Base-by-base conservation (phyloP, 2,888 invertebrate genomes). In the Helicoverpa assulta region DNA sequence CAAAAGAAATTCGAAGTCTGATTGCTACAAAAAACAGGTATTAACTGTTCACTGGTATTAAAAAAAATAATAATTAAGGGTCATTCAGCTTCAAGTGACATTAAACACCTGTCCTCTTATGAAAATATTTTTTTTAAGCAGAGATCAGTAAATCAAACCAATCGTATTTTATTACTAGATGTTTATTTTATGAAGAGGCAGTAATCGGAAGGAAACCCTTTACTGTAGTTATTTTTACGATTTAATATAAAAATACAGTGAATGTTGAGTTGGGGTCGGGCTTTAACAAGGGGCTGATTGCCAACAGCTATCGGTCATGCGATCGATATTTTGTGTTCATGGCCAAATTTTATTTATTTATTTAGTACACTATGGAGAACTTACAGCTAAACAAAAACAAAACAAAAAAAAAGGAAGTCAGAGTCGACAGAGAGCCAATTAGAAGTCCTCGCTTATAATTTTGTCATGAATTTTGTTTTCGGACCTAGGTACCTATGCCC, bases 321-420 rank as follows among this genome's bases (percentile, higher is more conserved):
- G 76, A 70, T 75, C 79, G 66, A 75, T 79, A 77, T 75, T 74
- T 73, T 64, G 73, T 79, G 81, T 69, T 73, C 73, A 65, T 55
- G 65, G 61, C 43, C 65, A 43, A 61, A 56, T 71, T 65, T 57
- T n/a, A n/a, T n/a, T n/a, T n/a, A n/a, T n/a, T n/a, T n/a, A n/a
- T n/a, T n/a, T n/a, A n/a, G n/a, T n/a, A n/a, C n/a, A n/a, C n/a
- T n/a, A n/a, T n/a, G n/a, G n/a, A n/a, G n/a, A n/a, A n/a, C n/a
- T n/a, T n/a, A n/a, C n/a, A n/a, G n/a, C n/a, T n/a, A n/a, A n/a
- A n/a, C n/a, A n/a, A n/a, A n/a, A n/a, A n/a, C n/a, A n/a, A n/a
- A n/a, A n/a, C n/a, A n/a, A n/a, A n/a, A n/a, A n/a, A n/a, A n/a
- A n/a, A n/a, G n/a, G n/a, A n/a, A n/a, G n/a, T n/a, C n/a, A n/a